Conservation (phyloP, 2,888 invertebrate genomes). For the Desoria tigrina region DNA sequence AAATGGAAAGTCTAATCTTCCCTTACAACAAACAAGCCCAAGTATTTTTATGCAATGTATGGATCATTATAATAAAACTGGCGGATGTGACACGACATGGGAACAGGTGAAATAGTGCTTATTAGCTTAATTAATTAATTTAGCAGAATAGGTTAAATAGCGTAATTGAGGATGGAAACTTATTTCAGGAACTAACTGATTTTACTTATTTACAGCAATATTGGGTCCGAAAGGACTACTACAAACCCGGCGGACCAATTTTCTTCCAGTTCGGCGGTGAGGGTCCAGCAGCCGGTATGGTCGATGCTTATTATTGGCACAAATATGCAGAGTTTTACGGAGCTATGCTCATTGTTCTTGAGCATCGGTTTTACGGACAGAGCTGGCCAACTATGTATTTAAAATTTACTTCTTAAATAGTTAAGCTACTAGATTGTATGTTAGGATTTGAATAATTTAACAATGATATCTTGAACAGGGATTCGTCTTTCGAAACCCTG, state of each 20-base stretch:
- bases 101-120: conserved; percentile 18
- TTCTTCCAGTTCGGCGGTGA: conserved; percentile 37
- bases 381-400: conserved; percentile 30
- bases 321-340: conserved; percentile 25
- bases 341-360: conserved; percentile 28
- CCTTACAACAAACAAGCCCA: not conserved
- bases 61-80: conserved; percentile 21
- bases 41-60: conserved; percentile 29
- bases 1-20: not conserved
- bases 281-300: conserved; percentile 27
- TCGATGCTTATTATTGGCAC: conserved; percentile 30
- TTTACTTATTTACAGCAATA: conserved; percentile 19
- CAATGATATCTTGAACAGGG: not conserved
- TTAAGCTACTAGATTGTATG: not conserved
- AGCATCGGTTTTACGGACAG: conserved; percentile 34
- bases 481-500: no score
- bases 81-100: no score
- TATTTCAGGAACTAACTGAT: not conserved
- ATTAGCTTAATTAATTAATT: not conserved
- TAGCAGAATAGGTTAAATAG: not conserved
- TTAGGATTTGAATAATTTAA: not conserved
- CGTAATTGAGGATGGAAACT: not conserved
- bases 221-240: conserved; percentile 30
- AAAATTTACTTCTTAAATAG: not conserved
- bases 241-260: conserved; percentile 25